A percentile compares a stretch with the other conserved stretches of the same genome.
These are phyloP conservation scores for Myanophis thanlyinensis DNA, from an alignment of 2,113 vertebrate genomes.

Conservation along the genomic window DNA sequence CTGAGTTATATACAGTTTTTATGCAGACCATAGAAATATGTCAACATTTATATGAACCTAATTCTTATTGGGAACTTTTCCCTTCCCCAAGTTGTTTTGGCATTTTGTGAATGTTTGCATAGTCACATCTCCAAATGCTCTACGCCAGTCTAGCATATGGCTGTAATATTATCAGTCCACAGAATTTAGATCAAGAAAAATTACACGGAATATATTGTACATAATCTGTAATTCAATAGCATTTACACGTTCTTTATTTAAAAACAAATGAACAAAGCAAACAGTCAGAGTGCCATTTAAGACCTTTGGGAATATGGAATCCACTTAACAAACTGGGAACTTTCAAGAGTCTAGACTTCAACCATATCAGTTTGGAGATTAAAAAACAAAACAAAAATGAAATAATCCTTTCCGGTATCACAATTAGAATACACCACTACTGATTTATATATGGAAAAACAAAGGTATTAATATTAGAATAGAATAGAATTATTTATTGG, in stretches of 20 bases:
- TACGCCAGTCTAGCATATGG: rapidly evolving
- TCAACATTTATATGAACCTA: background rate
- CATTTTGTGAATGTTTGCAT: background rate
- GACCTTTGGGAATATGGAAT: background rate
- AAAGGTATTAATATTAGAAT: too few relatives aligned
- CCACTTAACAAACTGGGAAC: background rate
- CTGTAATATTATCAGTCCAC: background rate
- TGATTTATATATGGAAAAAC: background rate
- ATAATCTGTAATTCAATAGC: slow-evolving; percentile 3
- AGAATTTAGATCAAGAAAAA: slow-evolving; percentile 5
- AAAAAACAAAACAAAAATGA: too few relatives aligned
- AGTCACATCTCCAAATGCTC: background rate
- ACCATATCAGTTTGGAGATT: background rate
- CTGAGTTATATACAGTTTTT: background rate
- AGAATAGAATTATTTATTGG: too few relatives aligned
- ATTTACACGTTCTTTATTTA: background rate
- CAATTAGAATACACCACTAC: background rate
- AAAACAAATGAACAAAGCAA: background rate
- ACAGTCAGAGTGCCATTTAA: background rate
- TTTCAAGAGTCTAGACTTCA: background rate
- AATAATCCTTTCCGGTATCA: background rate
- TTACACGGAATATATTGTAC: background rate
- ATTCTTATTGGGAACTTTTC: background rate
- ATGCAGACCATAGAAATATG: background rate
- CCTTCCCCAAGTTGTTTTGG: background rate